Base-by-base conservation (phyloP, 2,888 invertebrate species). In the Melieria picta region DNA sequence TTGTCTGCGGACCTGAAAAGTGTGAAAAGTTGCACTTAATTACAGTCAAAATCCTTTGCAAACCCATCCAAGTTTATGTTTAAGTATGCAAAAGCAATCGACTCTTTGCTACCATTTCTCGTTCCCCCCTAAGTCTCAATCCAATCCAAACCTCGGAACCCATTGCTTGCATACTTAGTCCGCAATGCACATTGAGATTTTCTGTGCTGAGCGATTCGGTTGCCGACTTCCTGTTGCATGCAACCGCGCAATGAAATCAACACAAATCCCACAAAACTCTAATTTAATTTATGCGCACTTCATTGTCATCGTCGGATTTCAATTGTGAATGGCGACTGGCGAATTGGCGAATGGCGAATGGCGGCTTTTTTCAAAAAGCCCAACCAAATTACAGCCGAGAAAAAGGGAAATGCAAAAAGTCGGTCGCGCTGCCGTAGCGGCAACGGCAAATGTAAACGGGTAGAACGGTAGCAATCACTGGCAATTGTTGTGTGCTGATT, bases 191-290 rank as follows among this genome's bases (percentile, higher is more conserved):
- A 64, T 52, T 50, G 50, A 64, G 6, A 42, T 63, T 63, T 52
- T 50, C 55, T 56, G 43, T 65, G 57, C 30, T 55, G 65, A 65
- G 46, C 57, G 65, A 65, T 65, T 55, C 56, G 46, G 42, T 65
- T n/a, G n/a, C 13, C 11, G 13, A 65, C 46, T 65, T 65, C 47
- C 45, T 65, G 47, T 65, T 65, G 65, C 65, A 65, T 65, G 65
- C 56, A 11, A 46, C 65, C 30, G 55, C 50, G 9, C 16, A 57
- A 57, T 30, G n/a, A 52, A 52, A 9, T 52, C 52, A 52, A 7
- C 9, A 52, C 13, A 52, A 7, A 52, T 52, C 5, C 52, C 11
- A 9, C 52, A 52, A 6, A 52, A 52, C 5, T n/a, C 11, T n/a
- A 52, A 52, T 52, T 11, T 30, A 30, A 30, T 30, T 30, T 30